These are phyloP conservation scores for Lycia hirtaria DNA, from an alignment of 2,888 invertebrate genomes.

Conservation along the genomic window DNA sequence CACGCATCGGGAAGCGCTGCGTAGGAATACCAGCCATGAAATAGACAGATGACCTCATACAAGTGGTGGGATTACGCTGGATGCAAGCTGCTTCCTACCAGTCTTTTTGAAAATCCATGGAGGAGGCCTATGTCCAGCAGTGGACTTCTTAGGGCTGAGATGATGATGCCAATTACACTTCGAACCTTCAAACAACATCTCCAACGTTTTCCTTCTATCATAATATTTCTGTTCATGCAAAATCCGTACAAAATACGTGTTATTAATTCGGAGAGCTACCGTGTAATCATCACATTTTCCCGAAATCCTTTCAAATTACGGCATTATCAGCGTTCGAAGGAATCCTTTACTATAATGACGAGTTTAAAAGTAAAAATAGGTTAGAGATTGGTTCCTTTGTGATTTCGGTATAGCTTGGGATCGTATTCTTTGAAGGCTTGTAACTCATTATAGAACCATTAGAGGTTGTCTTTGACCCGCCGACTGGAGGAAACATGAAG, in stretches of 20 bases:
- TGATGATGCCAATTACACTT: no score
- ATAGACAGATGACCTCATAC: no score
- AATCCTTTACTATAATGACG: slow-evolving; percentile 31
- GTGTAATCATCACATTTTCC: slow-evolving; percentile 27
- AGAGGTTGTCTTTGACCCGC: slow-evolving; percentile 31
- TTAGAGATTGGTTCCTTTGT: slow-evolving; percentile 32
- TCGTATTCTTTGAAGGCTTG: slow-evolving; percentile 20
- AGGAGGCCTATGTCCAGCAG: no score
- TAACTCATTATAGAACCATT: slow-evolving; percentile 34
- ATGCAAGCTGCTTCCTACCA: no score
- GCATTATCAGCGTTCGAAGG: slow-evolving; percentile 7
- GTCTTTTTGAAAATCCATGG: no score
- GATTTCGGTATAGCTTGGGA: slow-evolving; percentile 17
- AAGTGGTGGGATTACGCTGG: no score
- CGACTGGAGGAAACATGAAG: slow-evolving; percentile 22
- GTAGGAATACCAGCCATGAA: no score
- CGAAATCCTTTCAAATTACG: slow-evolving; percentile 18
- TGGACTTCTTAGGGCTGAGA: no score
- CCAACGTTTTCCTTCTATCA: not conserved
- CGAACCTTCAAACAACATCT: not conserved
- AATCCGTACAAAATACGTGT: not conserved
- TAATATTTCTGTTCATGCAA: not conserved
- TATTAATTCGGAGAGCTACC: slow-evolving; percentile 16
- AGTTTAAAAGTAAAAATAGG: slow-evolving; percentile 25
- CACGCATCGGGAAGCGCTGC: no score